phyloP scores from a whole-genome alignment of 2,888 invertebrate genomes.

The Capitulum mitella region DNA sequence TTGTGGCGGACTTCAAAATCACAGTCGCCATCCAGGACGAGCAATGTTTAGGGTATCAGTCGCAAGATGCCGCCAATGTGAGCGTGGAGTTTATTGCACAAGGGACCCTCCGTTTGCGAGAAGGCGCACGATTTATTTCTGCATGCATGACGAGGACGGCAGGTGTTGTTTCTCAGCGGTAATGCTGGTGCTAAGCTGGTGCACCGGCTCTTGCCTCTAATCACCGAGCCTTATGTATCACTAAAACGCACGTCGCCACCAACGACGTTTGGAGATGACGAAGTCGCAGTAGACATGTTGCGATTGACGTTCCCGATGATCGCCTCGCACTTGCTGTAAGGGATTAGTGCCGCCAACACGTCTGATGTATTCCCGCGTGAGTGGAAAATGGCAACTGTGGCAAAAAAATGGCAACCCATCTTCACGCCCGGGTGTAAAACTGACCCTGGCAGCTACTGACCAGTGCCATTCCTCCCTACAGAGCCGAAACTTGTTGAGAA shows the following conservation, averaged over 20 bases:
- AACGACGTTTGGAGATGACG: neutral
- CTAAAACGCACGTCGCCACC: neutral
- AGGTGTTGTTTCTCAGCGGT: no score
- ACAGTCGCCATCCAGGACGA: no score
- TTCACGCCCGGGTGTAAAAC: neutral
- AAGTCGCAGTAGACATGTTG: neutral
- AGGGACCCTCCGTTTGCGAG: no score
- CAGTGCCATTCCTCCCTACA: neutral
- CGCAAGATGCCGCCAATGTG: no score
- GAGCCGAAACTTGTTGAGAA: neutral
- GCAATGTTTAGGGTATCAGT: no score
- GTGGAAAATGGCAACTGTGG: neutral
- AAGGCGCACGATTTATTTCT: no score
- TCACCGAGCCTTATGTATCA: neutral
- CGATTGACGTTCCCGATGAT: neutral
- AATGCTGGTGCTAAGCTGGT: no score
- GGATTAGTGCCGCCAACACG: neutral
- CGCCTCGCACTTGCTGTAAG: neutral
- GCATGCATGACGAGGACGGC: no score
- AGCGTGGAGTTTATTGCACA: no score
- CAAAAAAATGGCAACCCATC: neutral
- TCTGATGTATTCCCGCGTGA: neutral
- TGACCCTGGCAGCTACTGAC: neutral
- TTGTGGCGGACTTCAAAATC: no score
- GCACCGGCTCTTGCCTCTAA: no score